Conservation (phyloP, 1,140 invertebrate species). For the Halesus radiatus region DNA sequence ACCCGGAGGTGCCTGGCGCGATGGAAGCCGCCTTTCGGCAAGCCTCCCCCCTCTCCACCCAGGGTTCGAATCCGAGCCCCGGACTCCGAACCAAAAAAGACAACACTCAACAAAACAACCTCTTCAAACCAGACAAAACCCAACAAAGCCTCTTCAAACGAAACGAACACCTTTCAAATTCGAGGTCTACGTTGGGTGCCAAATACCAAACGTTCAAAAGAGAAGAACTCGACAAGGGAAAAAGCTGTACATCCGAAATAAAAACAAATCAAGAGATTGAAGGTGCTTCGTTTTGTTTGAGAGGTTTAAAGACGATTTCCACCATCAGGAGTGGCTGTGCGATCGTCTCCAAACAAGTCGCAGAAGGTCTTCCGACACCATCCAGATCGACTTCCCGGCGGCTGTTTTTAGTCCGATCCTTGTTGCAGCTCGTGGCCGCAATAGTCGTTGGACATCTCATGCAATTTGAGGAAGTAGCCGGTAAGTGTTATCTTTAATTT, state of each 20-base stretch:
- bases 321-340: background rate
- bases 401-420: slow-evolving; percentile 1
- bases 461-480: slow-evolving; percentile 37
- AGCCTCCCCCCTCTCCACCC: slow-evolving; percentile 22
- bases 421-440: slow-evolving; percentile 25
- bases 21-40: slow-evolving; percentile 33
- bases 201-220: too few relatives aligned
- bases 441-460: slow-evolving; percentile 27
- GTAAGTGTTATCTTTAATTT: too few relatives aligned
- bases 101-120: too few relatives aligned
- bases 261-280: too few relatives aligned
- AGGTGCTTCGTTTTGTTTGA: too few relatives aligned
- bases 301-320: background rate
- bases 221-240: too few relatives aligned
- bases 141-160: too few relatives aligned
- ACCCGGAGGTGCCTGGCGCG: slow-evolving; percentile 30
- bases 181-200: too few relatives aligned
- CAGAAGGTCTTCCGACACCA: too few relatives aligned
- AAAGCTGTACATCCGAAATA: too few relatives aligned
- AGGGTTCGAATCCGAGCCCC: background rate
- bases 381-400: background rate
- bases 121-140: too few relatives aligned
- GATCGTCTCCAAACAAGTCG: background rate
- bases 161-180: too few relatives aligned
- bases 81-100: background rate